phyloP scores from a whole-genome alignment of 1,140 invertebrate species.

The Drosophila ogumai region DNA sequence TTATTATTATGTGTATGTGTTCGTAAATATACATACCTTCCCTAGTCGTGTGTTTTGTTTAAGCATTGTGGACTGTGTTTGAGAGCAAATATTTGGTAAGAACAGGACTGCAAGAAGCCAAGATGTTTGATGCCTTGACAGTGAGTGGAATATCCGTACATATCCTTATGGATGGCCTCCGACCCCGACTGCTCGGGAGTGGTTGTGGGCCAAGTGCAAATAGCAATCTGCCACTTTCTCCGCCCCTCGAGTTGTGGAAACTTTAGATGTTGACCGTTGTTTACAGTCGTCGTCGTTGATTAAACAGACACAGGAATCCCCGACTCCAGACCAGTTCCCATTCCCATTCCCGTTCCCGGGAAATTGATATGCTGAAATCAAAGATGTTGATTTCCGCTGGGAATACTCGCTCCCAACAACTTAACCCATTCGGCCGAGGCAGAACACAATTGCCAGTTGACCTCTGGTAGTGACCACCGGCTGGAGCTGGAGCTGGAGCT shows the following conservation, averaged over 20 bases:
- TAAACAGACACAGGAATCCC: slow-evolving; percentile 70
- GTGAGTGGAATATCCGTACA: slow-evolving; percentile 44
- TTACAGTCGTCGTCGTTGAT: slow-evolving; percentile 74
- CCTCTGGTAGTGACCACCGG: slow-evolving; percentile 49
- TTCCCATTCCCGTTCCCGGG: slow-evolving; percentile 7
- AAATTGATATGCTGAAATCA: slow-evolving; percentile 83
- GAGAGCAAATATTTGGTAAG: slow-evolving; percentile 70
- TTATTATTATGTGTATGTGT: slow-evolving; percentile 40
- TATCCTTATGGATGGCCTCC: slow-evolving; percentile 21
- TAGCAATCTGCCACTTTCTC: slow-evolving; percentile 19
- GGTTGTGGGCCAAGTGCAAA: slow-evolving; percentile 58
- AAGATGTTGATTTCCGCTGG: slow-evolving; percentile 81
- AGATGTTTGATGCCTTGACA: slow-evolving; percentile 67
- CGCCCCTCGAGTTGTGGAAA: slow-evolving; percentile 19
- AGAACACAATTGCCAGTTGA: slow-evolving; percentile 69
- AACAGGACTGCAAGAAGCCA: slow-evolving; percentile 72
- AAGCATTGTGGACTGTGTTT: slow-evolving; percentile 54
- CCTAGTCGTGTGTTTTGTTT: slow-evolving; percentile 35
- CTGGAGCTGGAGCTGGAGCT: slow-evolving; percentile 4
- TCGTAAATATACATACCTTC: slow-evolving; percentile 13
- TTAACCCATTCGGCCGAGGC: slow-evolving; percentile 61
- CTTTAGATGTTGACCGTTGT: slow-evolving; percentile 72
- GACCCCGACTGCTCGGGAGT: not conserved
- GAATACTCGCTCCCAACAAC: slow-evolving; percentile 54
- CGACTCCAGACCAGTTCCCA: not conserved